phyloP scores from a whole-genome alignment of 2,113 vertebrate genomes.

The Garra rufa region DNA sequence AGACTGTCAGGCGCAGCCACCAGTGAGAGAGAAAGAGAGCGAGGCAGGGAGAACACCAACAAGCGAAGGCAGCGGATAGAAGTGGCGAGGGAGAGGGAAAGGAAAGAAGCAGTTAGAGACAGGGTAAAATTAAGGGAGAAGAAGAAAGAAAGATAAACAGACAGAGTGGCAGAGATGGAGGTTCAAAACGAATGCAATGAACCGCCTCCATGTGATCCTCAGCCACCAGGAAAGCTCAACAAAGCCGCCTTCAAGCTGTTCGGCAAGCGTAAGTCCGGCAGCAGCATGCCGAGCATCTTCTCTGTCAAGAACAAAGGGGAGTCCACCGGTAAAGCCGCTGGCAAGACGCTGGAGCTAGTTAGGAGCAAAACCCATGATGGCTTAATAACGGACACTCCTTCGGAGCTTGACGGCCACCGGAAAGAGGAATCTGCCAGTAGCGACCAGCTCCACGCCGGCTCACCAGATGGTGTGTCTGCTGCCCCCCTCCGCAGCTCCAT shows the following conservation, averaged over 20 bases:
- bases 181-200: slow-evolving; percentile 86
- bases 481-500: slow-evolving; percentile 77
- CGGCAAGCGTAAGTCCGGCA: slow-evolving; percentile 85
- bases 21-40: slow-evolving; percentile 73
- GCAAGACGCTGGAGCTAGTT: slow-evolving; percentile 80
- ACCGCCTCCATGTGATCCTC: slow-evolving; percentile 80
- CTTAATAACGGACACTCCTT: slow-evolving; percentile 78
- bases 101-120: slow-evolving; percentile 57
- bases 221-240: slow-evolving; percentile 92
- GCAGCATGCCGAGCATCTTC: slow-evolving; percentile 91
- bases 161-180: slow-evolving; percentile 81
- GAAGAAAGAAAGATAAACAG: slow-evolving; percentile 50
- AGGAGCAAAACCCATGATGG: slow-evolving; percentile 93
- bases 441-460: slow-evolving; percentile 67
- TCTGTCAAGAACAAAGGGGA: slow-evolving; percentile 91
- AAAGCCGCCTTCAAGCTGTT: slow-evolving; percentile 97
- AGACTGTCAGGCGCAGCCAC: slow-evolving; percentile 82
- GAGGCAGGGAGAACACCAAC: slow-evolving; percentile 67
- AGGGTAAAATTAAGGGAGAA: slow-evolving; percentile 63
- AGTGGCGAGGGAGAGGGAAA: slow-evolving; percentile 50
- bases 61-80: slow-evolving; percentile 65
- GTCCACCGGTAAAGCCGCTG: slow-evolving; percentile 69
- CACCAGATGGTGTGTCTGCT: slow-evolving; percentile 55
- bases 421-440: slow-evolving; percentile 77
- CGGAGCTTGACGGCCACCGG: slow-evolving; percentile 74